Base-by-base conservation (phyloP, 2,797 vertebrate genomes). In the Gymnothorax reevesii region DNA sequence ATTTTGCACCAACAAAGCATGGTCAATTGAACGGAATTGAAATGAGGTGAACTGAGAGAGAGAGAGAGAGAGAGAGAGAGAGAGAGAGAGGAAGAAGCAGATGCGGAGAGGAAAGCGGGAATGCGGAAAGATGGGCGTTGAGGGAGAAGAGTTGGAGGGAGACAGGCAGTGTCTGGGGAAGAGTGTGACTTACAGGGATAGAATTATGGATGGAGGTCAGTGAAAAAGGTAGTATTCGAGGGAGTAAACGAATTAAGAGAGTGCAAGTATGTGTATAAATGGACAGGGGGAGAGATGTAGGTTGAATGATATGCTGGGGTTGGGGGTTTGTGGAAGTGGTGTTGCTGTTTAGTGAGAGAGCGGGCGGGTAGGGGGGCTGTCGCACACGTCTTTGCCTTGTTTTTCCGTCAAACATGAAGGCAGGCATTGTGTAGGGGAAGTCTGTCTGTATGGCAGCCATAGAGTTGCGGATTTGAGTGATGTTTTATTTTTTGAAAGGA, bases 1-100 rank as follows among this genome's bases (percentile, higher is more conserved):
- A 42, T 75, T 42, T 33, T 12, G 12, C n/a, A 73, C 27, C 27
- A 73, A 33, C n/a, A 73, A 69, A 73, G 25, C 25, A 15, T 75
- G 10, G 4, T 75, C 3, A 75, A 75, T 42, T 33, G 33, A 75
- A 75, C 25, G 15, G 6, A 33, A 73, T 33, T 73, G 8, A 75
- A 75, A 3, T 22, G 69, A 42, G 71, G 60, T 52, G 83, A 25
- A 71, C 25, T 64, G 15, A 62, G 27, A 3, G 15, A 10, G 83
- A 57, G 42, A 54, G 93, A 91, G 88, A 73, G 91, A 90, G 91
- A 87, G 89, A 92, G 92, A 92, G 85, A 90, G 94, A 91, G 92
- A 90, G 90, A 73, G 66, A 87, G 88, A 89, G 87, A 10, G 85
- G 89, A 85, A 90, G 27, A 42, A 2, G 10, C 8, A 33, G 71